Evolutionary conservation across 2,888 invertebrate species (phyloP).

Genomic region (Epinotia bilunana): DNA sequence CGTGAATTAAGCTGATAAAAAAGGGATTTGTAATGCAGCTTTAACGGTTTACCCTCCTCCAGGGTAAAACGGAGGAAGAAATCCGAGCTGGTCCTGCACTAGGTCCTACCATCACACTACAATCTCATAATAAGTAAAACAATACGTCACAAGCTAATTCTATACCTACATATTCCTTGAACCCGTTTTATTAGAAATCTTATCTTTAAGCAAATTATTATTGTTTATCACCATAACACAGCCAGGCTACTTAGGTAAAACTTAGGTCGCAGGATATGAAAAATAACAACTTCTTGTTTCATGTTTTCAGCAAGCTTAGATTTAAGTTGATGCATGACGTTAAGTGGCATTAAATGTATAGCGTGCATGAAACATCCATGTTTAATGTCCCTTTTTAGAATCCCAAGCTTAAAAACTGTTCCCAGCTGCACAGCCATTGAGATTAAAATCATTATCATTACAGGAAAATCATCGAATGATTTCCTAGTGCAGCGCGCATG

Average conservation of each 20-base stretch:
- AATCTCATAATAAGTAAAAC: no score
- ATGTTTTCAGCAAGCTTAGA: background rate
- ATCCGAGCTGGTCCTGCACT: no score
- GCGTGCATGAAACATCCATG: background rate
- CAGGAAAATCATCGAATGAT: slow-evolving; percentile 43
- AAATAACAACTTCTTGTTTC: background rate
- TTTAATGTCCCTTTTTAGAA: background rate
- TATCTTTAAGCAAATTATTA: no score
- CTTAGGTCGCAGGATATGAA: background rate
- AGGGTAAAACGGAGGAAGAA: background rate
- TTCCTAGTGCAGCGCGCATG: slow-evolving; percentile 51
- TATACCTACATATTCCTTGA: no score
- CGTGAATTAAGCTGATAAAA: slow-evolving; percentile 9
- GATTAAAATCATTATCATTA: slow-evolving; percentile 32
- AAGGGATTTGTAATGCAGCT: background rate
- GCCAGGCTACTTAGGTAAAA: background rate
- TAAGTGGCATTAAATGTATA: background rate
- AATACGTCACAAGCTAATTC: no score
- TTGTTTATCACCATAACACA: background rate
- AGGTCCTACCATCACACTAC: no score
- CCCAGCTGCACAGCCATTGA: slow-evolving; percentile 7
- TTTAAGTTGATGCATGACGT: background rate
- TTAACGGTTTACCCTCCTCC: background rate
- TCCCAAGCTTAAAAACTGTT: background rate
- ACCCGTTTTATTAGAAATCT: no score